Percentiles rank a stretch among this genome's conserved stretches.
These are phyloP conservation scores for Sitophilus oryzae DNA, from an alignment of 1,140 invertebrate species.

Conservation along the genomic window DNA sequence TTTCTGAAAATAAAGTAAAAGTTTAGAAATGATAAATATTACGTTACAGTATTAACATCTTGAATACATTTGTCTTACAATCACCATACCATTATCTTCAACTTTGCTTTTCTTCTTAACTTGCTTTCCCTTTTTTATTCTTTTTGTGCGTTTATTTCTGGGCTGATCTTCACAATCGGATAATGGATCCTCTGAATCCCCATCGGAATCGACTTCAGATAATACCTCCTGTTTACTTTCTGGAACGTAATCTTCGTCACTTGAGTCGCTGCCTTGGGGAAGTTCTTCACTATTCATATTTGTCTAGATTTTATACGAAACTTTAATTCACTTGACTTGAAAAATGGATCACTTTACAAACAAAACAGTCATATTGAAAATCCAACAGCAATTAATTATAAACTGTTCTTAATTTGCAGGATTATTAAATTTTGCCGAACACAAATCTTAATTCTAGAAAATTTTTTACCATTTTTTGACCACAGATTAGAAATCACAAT, in stretches of 20 bases:
- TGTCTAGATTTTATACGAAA: no score
- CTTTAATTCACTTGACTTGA: no score
- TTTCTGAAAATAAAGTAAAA: neutral
- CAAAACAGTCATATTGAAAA: no score
- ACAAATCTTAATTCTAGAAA: no score
- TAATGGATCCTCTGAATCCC: slow-evolving; percentile 39
- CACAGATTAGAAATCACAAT: no score
- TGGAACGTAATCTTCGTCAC: slow-evolving; percentile 49
- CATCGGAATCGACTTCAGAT: slow-evolving; percentile 46
- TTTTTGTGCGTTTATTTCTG: slow-evolving; percentile 7
- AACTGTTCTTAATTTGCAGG: no score
- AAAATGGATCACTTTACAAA: no score
- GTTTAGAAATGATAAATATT: no score
- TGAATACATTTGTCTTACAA: neutral
- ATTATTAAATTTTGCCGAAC: no score
- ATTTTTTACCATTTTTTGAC: no score
- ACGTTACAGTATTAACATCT: no score
- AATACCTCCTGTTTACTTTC: slow-evolving; percentile 45
- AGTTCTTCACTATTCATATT: slow-evolving; percentile 35
- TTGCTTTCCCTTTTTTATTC: slow-evolving; percentile 6
- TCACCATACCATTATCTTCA: slow-evolving; percentile 9
- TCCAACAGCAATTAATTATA: no score
- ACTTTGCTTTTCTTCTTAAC: slow-evolving; percentile 16
- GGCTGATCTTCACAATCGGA: slow-evolving; percentile 25
- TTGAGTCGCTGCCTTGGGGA: slow-evolving; percentile 40